Evolutionary conservation across 37 sponge, comb jelly and placozoan genomes (phyloP).

Genomic region (Chondrilla cf. caribensis): DNA sequence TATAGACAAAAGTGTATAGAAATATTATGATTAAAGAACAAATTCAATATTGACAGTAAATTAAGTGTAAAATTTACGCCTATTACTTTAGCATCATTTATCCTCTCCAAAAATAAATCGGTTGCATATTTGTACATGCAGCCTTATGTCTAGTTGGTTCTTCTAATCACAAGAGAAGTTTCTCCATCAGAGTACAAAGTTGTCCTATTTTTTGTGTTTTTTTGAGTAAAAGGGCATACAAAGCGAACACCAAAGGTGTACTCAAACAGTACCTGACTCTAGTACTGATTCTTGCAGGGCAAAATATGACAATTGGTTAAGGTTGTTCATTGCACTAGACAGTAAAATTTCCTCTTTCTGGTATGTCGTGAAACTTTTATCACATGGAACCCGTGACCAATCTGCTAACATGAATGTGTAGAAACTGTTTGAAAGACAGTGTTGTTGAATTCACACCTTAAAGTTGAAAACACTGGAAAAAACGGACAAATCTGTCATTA

Average conservation of each 20-base stretch:
- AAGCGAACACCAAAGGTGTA: conserved; percentile 66
- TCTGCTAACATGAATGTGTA: conserved; percentile 74
- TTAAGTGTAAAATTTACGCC: no score
- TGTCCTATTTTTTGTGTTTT: not conserved
- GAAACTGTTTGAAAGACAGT: conserved; percentile 47
- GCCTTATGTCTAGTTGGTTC: conserved; percentile 73
- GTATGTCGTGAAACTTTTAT: not conserved
- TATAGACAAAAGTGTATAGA: no score
- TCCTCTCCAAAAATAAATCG: conserved; percentile 53
- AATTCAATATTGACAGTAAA: no score
- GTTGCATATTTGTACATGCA: conserved; percentile 75
- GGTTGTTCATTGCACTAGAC: conserved; percentile 68
- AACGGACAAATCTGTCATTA: conserved; percentile 18
- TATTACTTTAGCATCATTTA: no score
- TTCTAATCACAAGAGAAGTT: not conserved
- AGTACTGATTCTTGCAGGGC: conserved; percentile 70
- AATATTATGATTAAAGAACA: no score
- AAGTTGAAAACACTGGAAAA: conserved; percentile 42
- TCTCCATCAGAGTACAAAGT: not conserved
- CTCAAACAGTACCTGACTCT: conserved; percentile 66
- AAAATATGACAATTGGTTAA: conserved; percentile 62
- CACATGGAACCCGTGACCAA: conserved; percentile 61
- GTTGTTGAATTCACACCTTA: conserved; percentile 35
- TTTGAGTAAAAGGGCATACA: conserved; percentile 40
- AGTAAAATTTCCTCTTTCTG: conserved; percentile 31